A percentile compares a stretch with the other conserved stretches of the same genome.
These are phyloP conservation scores for Drosophila santomea DNA, from an alignment of 1,140 invertebrate genomes.

Conservation along the genomic window DNA sequence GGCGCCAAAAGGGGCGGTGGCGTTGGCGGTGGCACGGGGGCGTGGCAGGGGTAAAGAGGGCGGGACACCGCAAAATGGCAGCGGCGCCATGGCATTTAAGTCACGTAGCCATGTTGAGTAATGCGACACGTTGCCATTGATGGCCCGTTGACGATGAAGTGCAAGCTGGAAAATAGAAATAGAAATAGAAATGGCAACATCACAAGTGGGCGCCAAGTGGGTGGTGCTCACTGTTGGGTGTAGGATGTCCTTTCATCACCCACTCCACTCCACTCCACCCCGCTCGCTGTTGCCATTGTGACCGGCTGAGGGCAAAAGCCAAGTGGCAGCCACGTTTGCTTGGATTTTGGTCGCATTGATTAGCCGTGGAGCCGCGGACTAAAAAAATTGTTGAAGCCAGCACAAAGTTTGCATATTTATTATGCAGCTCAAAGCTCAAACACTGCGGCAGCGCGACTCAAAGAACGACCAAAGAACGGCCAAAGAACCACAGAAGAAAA, in stretches of 20 bases:
- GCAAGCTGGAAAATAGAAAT: slow-evolving; percentile 77
- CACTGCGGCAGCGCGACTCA: slow-evolving; percentile 46
- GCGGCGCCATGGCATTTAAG: slow-evolving; percentile 69
- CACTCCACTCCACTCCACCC: no score
- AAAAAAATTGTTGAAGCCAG: not conserved
- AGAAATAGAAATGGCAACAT: slow-evolving; percentile 63
- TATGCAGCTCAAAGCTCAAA: slow-evolving; percentile 67
- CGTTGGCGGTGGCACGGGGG: not conserved
- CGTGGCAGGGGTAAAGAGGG: not conserved
- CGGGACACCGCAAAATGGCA: slow-evolving; percentile 58
- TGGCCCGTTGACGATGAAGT: slow-evolving; percentile 80
- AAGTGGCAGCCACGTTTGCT: slow-evolving; percentile 63
- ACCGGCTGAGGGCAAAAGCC: slow-evolving; percentile 31
- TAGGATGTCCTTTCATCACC: not conserved
- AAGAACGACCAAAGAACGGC: slow-evolving; percentile 8
- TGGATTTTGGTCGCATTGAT: slow-evolving; percentile 74
- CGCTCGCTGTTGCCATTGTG: slow-evolving; percentile 36
- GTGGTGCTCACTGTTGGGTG: not conserved
- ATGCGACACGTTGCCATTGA: slow-evolving; percentile 80
- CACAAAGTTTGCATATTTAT: slow-evolving; percentile 78
- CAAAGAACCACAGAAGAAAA: slow-evolving; percentile 32
- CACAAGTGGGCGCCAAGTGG: not conserved
- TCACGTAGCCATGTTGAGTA: slow-evolving; percentile 79
- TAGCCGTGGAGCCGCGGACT: slow-evolving; percentile 22
- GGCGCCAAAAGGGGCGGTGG: not conserved